Percentiles rank a stretch among this genome's conserved stretches.
Evolutionary conservation across 2,797 vertebrate genomes (phyloP).

Genomic region (Passerculus sandwichensis): DNA sequence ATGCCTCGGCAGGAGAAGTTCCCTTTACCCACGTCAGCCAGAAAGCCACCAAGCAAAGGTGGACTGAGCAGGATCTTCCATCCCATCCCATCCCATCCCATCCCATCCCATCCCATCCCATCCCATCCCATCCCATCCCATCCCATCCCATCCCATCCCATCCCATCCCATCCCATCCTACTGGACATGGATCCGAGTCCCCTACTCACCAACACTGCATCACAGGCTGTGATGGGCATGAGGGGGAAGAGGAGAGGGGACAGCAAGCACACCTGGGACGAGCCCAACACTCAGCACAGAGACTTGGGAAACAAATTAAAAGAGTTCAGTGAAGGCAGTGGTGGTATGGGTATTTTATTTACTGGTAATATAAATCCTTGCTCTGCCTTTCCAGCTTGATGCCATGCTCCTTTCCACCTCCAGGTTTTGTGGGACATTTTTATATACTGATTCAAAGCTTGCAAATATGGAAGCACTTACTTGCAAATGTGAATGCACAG

Average conservation of each 20-base stretch:
- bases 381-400: not conserved
- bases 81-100: not conserved
- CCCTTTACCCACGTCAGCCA: not conserved
- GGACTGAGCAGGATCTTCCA: not conserved
- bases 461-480: not conserved
- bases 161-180: no score
- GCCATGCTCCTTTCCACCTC: not conserved
- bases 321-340: not conserved
- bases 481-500: not conserved
- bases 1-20: rapidly evolving
- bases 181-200: not conserved
- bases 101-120: not conserved
- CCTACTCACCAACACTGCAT: not conserved
- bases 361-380: not conserved
- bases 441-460: not conserved
- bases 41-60: not conserved
- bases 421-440: not conserved
- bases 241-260: not conserved
- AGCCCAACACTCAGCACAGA: not conserved
- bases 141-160: not conserved
- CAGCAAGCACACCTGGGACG: not conserved
- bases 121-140: no score
- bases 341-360: not conserved
- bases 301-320: not conserved
- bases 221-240: not conserved